Percentiles rank a stretch among this genome's conserved stretches.
These are phyloP conservation scores for Ceyx cyanopectus DNA, from an alignment of 2,113 vertebrate genomes.

Conservation along the genomic window DNA sequence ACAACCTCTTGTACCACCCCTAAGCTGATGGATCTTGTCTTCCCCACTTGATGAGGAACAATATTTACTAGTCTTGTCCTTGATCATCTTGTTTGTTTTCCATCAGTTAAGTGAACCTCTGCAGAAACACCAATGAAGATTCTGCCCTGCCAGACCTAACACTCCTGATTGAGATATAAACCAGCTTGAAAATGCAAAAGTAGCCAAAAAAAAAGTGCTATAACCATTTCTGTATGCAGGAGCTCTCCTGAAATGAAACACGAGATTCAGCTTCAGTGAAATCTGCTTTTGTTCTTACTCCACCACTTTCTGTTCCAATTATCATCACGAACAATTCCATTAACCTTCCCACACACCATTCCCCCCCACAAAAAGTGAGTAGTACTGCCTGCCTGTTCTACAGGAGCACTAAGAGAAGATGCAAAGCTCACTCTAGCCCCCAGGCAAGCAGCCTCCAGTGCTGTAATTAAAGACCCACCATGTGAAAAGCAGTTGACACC, in stretches of 20 bases:
- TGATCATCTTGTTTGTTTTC: neutral
- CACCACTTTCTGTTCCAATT: neutral
- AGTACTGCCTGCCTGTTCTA: neutral
- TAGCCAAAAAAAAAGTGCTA: neutral
- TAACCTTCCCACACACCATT: neutral
- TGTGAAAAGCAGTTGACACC: neutral
- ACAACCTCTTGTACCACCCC: neutral
- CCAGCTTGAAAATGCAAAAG: neutral
- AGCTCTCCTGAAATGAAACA: neutral
- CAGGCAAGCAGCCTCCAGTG: neutral
- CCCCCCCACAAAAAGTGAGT: neutral
- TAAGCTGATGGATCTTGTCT: neutral
- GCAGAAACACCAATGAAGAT: neutral
- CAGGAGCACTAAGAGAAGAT: neutral
- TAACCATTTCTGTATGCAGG: neutral
- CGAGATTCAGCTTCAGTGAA: neutral
- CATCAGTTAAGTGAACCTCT: neutral
- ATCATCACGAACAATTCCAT: slow-evolving; percentile 16
- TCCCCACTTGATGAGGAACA: neutral
- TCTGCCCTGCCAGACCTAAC: neutral
- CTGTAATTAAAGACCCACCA: neutral
- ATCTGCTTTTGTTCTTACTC: slow-evolving; percentile 4
- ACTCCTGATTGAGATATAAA: neutral
- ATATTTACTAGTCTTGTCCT: neutral
- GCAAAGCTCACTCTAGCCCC: neutral